A percentile compares a stretch with the other conserved stretches of the same genome.
Evolutionary conservation across 2,113 vertebrate species (phyloP).

Genomic region (Oenanthe oenanthe): DNA sequence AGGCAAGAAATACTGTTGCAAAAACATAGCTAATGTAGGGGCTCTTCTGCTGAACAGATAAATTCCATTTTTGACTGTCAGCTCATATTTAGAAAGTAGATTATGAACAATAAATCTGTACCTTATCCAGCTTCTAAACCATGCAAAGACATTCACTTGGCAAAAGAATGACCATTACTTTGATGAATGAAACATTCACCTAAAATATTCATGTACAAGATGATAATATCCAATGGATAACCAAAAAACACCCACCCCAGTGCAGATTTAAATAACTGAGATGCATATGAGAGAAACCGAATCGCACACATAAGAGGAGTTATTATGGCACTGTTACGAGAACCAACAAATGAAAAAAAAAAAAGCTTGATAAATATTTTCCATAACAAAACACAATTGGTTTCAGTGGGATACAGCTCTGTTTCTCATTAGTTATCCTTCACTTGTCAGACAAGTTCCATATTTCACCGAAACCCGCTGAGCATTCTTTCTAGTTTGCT

Average conservation of each 20-base stretch:
- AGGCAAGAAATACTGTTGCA: constrained; percentile 45
- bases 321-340: constrained; percentile 55
- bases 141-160: constrained; percentile 56
- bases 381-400: constrained; percentile 76
- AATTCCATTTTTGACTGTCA: constrained; percentile 55
- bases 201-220: constrained; percentile 59
- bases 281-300: neutral
- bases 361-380: constrained; percentile 74
- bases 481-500: constrained; percentile 60
- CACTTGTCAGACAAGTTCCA: constrained; percentile 70
- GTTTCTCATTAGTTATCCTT: constrained; percentile 74
- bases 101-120: constrained; percentile 49
- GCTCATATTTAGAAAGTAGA: constrained; percentile 32
- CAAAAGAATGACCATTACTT: constrained; percentile 64
- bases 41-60: constrained; percentile 59
- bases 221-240: constrained; percentile 38
- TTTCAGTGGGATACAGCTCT: constrained; percentile 69
- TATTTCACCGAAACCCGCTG: constrained; percentile 58
- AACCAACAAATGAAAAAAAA: constrained; percentile 60
- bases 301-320: neutral
- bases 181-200: constrained; percentile 60
- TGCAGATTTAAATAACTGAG: constrained; percentile 20
- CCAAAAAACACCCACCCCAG: neutral
- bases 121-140: constrained; percentile 41
- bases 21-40: constrained; percentile 53